Evolutionary conservation across 2,797 vertebrate genomes (phyloP).

Genomic region (Dallia pectoralis): DNA sequence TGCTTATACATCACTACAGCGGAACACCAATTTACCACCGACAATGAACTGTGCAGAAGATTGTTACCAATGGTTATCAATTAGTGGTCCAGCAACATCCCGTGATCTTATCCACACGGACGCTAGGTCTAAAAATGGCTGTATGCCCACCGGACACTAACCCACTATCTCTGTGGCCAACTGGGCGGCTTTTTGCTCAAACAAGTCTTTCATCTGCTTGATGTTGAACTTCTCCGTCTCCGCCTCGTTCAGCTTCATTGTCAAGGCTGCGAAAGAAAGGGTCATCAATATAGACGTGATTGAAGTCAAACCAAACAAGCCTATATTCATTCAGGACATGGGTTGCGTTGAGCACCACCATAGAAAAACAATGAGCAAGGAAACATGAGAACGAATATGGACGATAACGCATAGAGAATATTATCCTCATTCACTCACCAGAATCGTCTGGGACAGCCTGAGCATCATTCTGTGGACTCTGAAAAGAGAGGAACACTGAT

Average conservation of each 20-base stretch:
- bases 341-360: not conserved
- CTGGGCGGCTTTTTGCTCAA: slow-evolving; percentile 98
- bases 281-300: slow-evolving; percentile 19
- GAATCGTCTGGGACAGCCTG: slow-evolving; percentile 75
- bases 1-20: not conserved
- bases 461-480: slow-evolving; percentile 81
- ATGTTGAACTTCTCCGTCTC: slow-evolving; percentile 97
- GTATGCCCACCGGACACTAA: slow-evolving; percentile 64
- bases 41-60: slow-evolving; percentile 8
- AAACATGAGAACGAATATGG: not conserved
- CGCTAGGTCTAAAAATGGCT: not conserved
- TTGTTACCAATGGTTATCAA: slow-evolving; percentile 12
- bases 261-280: slow-evolving; percentile 67
- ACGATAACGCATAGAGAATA: not conserved
- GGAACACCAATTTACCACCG: not conserved
- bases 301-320: not conserved
- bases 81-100: slow-evolving; percentile 19
- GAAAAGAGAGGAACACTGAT: slow-evolving; percentile 38
- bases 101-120: slow-evolving; percentile 16
- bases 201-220: slow-evolving; percentile 99
- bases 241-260: slow-evolving; percentile 88
- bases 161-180: slow-evolving; percentile 96
- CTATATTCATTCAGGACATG: not conserved
- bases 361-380: not conserved
- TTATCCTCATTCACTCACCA: slow-evolving; percentile 68